Base-by-base conservation (phyloP, 1,140 invertebrate genomes). In the Glomeris maerens region DNA sequence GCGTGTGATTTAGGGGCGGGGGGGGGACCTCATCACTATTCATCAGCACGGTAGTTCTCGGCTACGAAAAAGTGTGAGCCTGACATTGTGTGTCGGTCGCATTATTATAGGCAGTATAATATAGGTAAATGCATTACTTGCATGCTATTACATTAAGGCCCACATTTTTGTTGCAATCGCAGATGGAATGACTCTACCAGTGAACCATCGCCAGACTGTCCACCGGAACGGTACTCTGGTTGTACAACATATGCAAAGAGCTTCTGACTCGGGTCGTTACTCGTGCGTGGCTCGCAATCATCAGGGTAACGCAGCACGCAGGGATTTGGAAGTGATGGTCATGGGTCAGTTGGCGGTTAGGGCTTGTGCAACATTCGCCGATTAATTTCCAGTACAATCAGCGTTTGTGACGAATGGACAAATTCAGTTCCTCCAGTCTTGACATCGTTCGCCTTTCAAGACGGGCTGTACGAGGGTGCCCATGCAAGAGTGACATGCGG, bases 151-250 rank as follows among this genome's bases (percentile, higher is more conserved):
- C n/a, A n/a, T n/a, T n/a, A n/a, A n/a, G n/a, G n/a, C n/a, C n/a
- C n/a, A n/a, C n/a, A n/a, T n/a, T n/a, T n/a, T n/a, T n/a, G n/a
- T n/a, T n/a, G n/a, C n/a, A n/a, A n/a, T 60, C 62, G 39, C 57
- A 79, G 78, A 77, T 66, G 75, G 70, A 25, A 73, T 84, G 42
- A 76, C 80, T 5, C 71, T 97, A 40, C 92, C 92, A 41, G 91
- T 92, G 64, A 95, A 95, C 66, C 79, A 91, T 59, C 88, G 94
- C 60, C 91, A 96, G 62, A 87, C 89, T 61, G 68, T 84, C 13
- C 73, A 76, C 26, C 66, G 66, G 17, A 80, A 84, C 53, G 88
- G 87, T 1, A 81, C 81, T 14, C 70, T 94, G 26, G 77, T 78
- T 31, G 77, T 94, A 45, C 66, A 74, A 20, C 74, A 78, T 41